Conservation (phyloP, 1,140 invertebrate species). For the Ptiloglossa arizonensis region DNA sequence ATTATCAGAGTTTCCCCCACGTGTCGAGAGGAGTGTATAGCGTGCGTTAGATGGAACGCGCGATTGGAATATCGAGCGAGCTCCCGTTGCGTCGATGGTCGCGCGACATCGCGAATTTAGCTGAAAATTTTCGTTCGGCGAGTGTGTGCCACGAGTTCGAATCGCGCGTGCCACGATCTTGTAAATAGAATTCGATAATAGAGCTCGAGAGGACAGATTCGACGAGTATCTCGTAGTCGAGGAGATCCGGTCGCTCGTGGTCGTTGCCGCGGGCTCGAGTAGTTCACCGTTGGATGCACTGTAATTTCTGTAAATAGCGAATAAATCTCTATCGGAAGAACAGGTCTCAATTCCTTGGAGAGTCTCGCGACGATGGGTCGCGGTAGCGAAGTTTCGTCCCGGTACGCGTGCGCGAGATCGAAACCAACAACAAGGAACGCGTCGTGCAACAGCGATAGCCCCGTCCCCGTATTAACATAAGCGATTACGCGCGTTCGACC, state of each 20-base stretch:
- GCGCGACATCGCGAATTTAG: background rate
- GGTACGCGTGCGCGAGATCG: too few relatives aligned
- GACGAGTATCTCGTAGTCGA: background rate
- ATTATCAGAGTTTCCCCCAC: background rate
- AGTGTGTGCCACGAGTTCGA: background rate
- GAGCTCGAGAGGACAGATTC: too few relatives aligned
- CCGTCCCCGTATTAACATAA: constrained; percentile 2
- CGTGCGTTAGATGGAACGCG: constrained; percentile 9
- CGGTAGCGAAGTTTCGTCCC: too few relatives aligned
- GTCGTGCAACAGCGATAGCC: background rate
- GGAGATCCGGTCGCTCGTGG: constrained; percentile 11
- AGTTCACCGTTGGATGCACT: constrained; percentile 39
- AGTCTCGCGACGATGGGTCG: too few relatives aligned
- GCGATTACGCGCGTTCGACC: constrained; percentile 2
- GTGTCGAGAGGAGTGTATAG: constrained; percentile 33
- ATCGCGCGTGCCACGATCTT: constrained; percentile 8
- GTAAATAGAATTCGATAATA: constrained; percentile 34
- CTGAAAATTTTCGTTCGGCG: background rate
- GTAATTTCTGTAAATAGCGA: constrained; percentile 69
- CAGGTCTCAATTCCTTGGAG: background rate
- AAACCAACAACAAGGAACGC: too few relatives aligned
- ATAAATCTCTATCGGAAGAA: constrained; percentile 57
- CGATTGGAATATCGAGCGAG: constrained; percentile 3
- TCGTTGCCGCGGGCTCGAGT: constrained; percentile 33
- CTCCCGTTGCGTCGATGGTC: background rate